Evolutionary conservation across 1,140 invertebrate genomes (phyloP), one percentile per base, ranked within the genome.

Genomic region (Apis mellifera): DNA sequence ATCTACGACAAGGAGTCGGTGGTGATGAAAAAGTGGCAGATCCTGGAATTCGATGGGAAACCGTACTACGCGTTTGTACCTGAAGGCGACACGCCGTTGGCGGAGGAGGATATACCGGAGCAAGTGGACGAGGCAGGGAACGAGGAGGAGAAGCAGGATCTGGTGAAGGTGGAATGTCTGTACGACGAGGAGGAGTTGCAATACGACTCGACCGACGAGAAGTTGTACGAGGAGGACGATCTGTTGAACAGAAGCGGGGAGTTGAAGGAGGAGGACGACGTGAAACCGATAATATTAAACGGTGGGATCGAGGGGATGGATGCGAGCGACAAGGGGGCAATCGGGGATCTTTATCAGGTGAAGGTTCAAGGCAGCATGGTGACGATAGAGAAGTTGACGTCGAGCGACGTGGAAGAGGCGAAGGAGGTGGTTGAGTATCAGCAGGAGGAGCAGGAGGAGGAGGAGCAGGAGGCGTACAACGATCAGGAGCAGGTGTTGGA

Each of bases 11-110:
- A 92, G 65, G 93, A 93, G 74, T 93, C 93, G 12, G 89, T 94
- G 19, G 89, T 93, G 9, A 94, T 94, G 94, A 91, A 90, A 54
- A 94, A 94, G 72, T 94, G 94, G 94, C 93, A 94, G 78, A 94
- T 94, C 60, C 84, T 94, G 64, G 94, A 94, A 48, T 94, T 94
- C 73, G 93, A 94, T 71, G 94, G 93, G 9, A 93, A 92, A 9
- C 93, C 92, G 0, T 94, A 93, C 88, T 94, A 94, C 78, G 94
- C 93, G 1, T 94, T 94, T 74, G 88, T 94, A 64, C 93, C 94
- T 23, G 93, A 93, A 84, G 91, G 91, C 50, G 92, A 91, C 7
- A 71, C 62, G 9, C 91, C 92, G 21, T 72, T 94, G 0, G 82
- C 88, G 15, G 88, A 90, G 1, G 89, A 88, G 0, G 69, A 83